phyloP scores from a whole-genome alignment of 2,113 vertebrate genomes.

The Hypocryptadius cinnamomeus region DNA sequence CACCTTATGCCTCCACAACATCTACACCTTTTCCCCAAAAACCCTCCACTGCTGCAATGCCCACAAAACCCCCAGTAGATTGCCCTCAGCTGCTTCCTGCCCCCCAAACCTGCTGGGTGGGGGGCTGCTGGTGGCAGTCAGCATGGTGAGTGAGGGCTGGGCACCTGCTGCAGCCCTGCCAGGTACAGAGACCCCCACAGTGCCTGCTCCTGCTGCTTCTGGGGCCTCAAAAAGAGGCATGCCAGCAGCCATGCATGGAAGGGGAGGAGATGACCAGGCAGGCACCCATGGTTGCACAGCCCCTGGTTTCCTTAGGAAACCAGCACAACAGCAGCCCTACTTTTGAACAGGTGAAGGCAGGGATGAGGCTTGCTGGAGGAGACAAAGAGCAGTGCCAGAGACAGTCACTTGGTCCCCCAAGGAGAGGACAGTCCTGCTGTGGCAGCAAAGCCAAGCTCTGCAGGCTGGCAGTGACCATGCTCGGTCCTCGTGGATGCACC shows the following conservation, averaged over 20 bases:
- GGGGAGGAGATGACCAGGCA: background rate
- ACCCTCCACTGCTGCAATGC: background rate
- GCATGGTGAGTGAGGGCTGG: accelerated
- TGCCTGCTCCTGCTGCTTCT: background rate
- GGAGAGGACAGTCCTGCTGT: background rate
- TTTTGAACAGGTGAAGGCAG: background rate
- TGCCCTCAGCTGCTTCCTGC: background rate
- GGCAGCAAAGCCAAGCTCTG: background rate
- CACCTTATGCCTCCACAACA: background rate
- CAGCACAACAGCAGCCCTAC: background rate
- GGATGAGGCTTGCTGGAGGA: background rate
- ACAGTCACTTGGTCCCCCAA: background rate
- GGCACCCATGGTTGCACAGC: background rate
- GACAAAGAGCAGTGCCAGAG: background rate
- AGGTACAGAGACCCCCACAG: background rate
- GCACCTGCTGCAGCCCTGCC: background rate
- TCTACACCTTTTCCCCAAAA: background rate
- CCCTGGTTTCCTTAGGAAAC: background rate
- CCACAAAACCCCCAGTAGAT: background rate
- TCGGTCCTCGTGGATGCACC: accelerated
- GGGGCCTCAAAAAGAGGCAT: background rate
- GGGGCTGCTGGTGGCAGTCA: background rate
- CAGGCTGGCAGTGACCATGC: background rate
- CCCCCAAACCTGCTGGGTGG: background rate
- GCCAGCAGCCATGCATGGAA: background rate